Percentiles rank a stretch among this genome's conserved stretches.
Conservation (phyloP, 2,888 invertebrate species). For the Fragum fragum region DNA sequence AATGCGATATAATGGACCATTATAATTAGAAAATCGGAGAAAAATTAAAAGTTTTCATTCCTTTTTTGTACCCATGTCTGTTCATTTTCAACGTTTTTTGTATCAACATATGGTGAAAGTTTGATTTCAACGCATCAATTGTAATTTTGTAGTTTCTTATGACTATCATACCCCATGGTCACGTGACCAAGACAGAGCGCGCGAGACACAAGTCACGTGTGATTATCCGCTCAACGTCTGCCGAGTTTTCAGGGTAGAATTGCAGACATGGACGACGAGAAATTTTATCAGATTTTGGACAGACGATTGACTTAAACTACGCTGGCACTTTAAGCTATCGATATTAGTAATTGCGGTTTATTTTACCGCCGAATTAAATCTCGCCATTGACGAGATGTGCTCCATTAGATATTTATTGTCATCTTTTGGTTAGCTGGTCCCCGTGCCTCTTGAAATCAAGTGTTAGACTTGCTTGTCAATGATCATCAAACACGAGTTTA, state of each 20-base stretch:
- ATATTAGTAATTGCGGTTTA: constrained; percentile 28
- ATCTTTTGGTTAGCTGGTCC: constrained; percentile 8
- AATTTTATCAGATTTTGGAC: constrained; percentile 38
- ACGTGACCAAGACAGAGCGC: constrained; percentile 15
- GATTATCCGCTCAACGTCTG: constrained; percentile 47
- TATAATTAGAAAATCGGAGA: neutral
- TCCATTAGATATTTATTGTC: constrained; percentile 23
- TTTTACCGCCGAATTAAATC: constrained; percentile 31
- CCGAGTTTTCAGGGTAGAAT: constrained; percentile 4
- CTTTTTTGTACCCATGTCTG: neutral
- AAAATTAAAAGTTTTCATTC: neutral
- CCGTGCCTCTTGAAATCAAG: neutral
- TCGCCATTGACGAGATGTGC: neutral
- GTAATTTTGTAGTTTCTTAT: constrained; percentile 27
- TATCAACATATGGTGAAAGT: constrained; percentile 30
- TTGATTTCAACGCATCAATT: constrained; percentile 23
- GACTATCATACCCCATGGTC: constrained; percentile 28
- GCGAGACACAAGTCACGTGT: constrained; percentile 44
- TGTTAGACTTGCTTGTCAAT: neutral
- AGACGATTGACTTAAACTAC: neutral
- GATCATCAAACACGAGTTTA: no score
- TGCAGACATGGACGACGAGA: constrained; percentile 1
- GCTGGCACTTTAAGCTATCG: constrained; percentile 1
- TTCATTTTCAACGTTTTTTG: neutral
- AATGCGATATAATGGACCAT: neutral